These are phyloP conservation scores for Cecidostiba fungosa DNA, from an alignment of 2,888 invertebrate genomes.

Conservation along the genomic window DNA sequence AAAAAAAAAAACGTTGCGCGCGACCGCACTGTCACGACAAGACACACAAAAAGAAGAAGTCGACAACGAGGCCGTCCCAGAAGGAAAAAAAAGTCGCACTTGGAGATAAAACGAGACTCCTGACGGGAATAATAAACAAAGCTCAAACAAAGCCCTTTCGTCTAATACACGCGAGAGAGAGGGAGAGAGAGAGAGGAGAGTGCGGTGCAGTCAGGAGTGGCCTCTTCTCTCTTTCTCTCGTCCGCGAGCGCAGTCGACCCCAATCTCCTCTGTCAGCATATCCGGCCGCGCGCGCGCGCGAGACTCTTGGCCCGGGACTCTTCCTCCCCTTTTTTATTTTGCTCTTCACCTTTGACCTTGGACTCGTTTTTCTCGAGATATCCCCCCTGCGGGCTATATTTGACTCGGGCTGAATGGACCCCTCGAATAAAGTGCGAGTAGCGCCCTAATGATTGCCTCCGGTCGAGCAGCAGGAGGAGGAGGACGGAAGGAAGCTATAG, in stretches of 20 bases:
- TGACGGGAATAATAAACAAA: conserved; percentile 46
- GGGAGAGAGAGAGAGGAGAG: not conserved
- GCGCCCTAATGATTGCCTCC: conserved; percentile 64
- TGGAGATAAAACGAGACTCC: conserved; percentile 23
- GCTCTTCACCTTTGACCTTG: conserved; percentile 72
- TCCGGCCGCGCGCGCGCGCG: conserved; percentile 4
- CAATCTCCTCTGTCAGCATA: conserved; percentile 71
- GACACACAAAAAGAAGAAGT: not conserved
- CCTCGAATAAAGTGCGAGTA: conserved; percentile 67
- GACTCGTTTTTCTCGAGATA: conserved; percentile 66
- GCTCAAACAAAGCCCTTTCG: conserved; percentile 19
- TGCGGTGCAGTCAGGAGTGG: conserved; percentile 12
- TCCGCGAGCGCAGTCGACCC: conserved; percentile 55
- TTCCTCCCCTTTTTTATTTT: conserved; percentile 49
- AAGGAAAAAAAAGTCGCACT: conserved; percentile 19
- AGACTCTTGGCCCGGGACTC: conserved; percentile 44
- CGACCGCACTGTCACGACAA: not conserved
- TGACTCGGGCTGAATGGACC: conserved; percentile 68
- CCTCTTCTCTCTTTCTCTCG: not conserved
- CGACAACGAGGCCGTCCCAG: not conserved
- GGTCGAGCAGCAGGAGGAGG: too few species aligned
- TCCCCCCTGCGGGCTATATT: conserved; percentile 67
- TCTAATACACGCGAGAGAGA: not conserved
- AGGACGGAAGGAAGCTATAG: not conserved
- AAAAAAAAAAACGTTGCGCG: not conserved